phyloP scores from a whole-genome alignment of 2,113 vertebrate genomes.

The Channa argus region DNA sequence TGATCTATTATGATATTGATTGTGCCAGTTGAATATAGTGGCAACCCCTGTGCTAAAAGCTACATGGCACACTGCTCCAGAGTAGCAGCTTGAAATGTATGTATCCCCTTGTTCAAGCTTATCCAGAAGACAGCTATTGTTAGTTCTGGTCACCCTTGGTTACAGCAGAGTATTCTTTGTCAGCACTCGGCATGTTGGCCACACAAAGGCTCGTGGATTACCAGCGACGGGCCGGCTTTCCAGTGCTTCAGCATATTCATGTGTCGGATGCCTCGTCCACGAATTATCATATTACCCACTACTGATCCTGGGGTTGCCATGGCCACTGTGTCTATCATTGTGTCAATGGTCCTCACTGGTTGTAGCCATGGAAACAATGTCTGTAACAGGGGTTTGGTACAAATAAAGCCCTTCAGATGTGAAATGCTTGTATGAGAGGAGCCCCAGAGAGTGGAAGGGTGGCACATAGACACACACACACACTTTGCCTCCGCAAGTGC shows the following conservation, averaged over 20 bases:
- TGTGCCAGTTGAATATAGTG: slow-evolving; percentile 40
- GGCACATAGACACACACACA: background rate
- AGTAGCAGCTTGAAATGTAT: slow-evolving; percentile 52
- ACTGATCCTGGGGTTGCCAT: slow-evolving; percentile 82
- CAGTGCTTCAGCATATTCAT: slow-evolving; percentile 61
- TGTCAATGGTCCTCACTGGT: slow-evolving; percentile 79
- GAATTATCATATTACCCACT: slow-evolving; percentile 80
- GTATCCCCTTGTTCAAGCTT: slow-evolving; percentile 55
- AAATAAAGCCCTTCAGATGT: slow-evolving; percentile 79
- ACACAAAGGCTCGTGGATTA: slow-evolving; percentile 69
- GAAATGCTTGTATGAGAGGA: slow-evolving; percentile 58
- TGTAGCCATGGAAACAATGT: slow-evolving; percentile 81
- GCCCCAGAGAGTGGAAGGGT: slow-evolving; percentile 49
- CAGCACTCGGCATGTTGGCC: slow-evolving; percentile 35
- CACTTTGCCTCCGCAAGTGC: background rate
- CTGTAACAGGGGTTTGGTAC: slow-evolving; percentile 74
- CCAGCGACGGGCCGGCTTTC: slow-evolving; percentile 48
- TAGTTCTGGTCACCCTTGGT: slow-evolving; percentile 74
- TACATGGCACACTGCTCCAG: slow-evolving; percentile 9
- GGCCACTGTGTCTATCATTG: slow-evolving; percentile 81
- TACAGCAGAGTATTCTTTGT: slow-evolving; percentile 71
- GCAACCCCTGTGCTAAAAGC: slow-evolving; percentile 25
- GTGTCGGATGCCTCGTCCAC: slow-evolving; percentile 67
- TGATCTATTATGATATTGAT: slow-evolving; percentile 66
- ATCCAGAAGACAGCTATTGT: slow-evolving; percentile 71